Base-by-base conservation (phyloP, 1,140 invertebrate genomes). In the Delia radicum region DNA sequence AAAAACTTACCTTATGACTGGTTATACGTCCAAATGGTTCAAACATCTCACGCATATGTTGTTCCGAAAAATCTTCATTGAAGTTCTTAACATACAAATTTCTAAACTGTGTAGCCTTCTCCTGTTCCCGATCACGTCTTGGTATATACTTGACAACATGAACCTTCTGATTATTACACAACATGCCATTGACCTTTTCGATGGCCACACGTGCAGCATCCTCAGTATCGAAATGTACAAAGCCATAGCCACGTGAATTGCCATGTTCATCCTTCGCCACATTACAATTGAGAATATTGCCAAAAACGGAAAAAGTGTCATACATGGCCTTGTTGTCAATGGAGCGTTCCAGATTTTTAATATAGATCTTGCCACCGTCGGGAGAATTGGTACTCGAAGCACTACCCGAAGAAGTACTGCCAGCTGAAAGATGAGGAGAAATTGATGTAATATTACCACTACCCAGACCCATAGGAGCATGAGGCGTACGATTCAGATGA, bases 321-420 rank as follows among this genome's bases (percentile, higher is more conserved):
- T 97, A 98, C 90, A 98, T 94, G 18, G 95, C 93, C 87, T 98
- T 98, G 89, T 97, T 98, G 88, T 98, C 96, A 85, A 98, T 98
- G 76, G 91, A 94, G 79, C 96, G 96, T 85, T 97, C 96, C 84
- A 98, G 87, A 85, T 98, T 98, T 88, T 98, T 98, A 81, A 98
- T 98, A 87, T 98, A 98, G 42, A 98, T 94, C 87, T 98, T 98
- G 61, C 96, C 96, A 77, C 96, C 93, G 29, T 96, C 96, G 76
- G 96, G 97, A 1, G 83, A 85, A 73, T 80, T 82, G 26, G 82
- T 79, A n/a, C 81, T 85, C 18, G 81, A 81, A 77, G 83, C 31
- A 8, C 80, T 80, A 18, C 79, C 80, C 8, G 78, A 79, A 4
- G 78, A 79, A 7, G 78, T 55, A 29, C 77, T 76, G 18, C 73